phyloP scores from a whole-genome alignment of 2,113 vertebrate genomes.

The Machaerirhynchus nigripectus region DNA sequence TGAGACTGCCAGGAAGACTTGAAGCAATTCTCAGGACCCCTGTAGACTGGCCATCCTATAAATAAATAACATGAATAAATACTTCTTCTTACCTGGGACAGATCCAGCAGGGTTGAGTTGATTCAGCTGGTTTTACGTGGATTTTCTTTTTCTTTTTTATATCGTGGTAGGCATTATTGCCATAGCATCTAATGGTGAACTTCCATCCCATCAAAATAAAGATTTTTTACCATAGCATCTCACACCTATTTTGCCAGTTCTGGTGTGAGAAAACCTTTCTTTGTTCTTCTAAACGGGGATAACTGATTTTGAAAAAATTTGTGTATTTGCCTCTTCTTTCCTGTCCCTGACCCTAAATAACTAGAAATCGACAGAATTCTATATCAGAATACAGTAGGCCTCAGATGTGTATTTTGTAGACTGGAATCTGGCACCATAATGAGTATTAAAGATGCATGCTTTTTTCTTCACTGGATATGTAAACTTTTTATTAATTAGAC shows the following conservation, averaged over 20 bases:
- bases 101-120: not conserved
- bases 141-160: not conserved
- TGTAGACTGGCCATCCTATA: not conserved
- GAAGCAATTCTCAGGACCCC: not conserved
- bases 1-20: not conserved
- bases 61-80: not conserved
- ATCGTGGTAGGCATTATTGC: not conserved
- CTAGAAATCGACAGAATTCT: not conserved
- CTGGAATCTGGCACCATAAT: not conserved
- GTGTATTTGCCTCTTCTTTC: not conserved
- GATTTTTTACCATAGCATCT: not conserved
- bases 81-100: not conserved
- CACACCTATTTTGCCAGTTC: not conserved
- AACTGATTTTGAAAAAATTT: not conserved
- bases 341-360: not conserved
- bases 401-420: not conserved
- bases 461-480: not conserved
- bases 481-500: not conserved
- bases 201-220: not conserved
- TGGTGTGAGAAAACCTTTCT: not conserved
- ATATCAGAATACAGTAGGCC: not conserved
- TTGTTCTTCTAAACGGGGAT: not conserved
- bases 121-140: not conserved
- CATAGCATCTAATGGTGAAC: not conserved
- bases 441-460: accelerated